Evolutionary conservation across 2,113 vertebrate genomes (phyloP).

Genomic region (Lanius collurio): DNA sequence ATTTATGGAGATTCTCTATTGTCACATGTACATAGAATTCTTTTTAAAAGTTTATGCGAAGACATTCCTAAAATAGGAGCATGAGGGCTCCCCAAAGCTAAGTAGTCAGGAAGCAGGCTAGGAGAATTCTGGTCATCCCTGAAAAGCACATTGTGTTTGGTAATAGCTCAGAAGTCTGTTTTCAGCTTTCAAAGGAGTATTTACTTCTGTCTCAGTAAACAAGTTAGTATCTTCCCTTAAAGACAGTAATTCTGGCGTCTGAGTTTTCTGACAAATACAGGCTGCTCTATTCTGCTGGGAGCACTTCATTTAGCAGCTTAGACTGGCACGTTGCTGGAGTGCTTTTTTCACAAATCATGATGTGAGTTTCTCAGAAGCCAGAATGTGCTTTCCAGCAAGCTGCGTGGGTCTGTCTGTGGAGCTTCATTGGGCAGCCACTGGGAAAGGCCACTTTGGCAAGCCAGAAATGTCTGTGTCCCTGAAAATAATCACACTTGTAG

Average conservation of each 20-base stretch:
- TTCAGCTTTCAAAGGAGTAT: not conserved
- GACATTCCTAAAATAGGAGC: not conserved
- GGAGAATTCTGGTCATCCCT: not conserved
- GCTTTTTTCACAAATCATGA: not conserved
- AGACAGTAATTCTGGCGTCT: not conserved
- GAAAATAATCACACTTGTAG: not conserved
- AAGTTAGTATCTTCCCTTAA: not conserved
- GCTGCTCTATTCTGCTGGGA: not conserved
- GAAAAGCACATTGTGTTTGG: accelerated
- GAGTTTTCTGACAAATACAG: not conserved
- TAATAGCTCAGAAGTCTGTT: not conserved
- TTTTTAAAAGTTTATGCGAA: not conserved
- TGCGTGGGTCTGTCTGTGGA: not conserved
- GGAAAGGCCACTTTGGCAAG: not conserved
- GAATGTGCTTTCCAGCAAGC: not conserved
- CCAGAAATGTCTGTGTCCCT: not conserved
- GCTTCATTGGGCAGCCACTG: not conserved
- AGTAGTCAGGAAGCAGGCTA: not conserved
- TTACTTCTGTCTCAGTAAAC: not conserved
- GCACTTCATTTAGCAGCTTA: not conserved
- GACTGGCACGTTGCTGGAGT: not conserved
- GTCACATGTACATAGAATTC: not conserved
- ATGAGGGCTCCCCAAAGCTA: not conserved
- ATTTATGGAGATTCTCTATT: not conserved
- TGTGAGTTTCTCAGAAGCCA: not conserved